These are phyloP conservation scores for Globodera rostochiensis DNA, from an alignment of 1,140 invertebrate genomes.

Conservation along the genomic window DNA sequence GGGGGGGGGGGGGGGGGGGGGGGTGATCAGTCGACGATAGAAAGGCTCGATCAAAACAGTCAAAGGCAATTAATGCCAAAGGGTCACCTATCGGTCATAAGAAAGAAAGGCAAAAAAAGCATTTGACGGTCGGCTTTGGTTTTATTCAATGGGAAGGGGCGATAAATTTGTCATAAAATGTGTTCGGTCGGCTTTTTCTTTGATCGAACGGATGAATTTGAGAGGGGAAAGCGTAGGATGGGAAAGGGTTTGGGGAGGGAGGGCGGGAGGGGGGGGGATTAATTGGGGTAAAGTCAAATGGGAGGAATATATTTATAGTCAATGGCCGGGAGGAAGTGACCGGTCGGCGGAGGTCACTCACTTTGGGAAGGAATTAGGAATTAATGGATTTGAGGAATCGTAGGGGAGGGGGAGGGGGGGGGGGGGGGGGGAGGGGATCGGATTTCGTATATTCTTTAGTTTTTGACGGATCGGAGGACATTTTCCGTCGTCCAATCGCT, in stretches of 20 bases:
- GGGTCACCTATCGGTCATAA: neutral
- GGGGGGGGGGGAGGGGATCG: too few relatives aligned
- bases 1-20: too few relatives aligned
- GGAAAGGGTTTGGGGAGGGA: neutral
- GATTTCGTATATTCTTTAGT: neutral
- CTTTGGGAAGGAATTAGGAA: conserved; percentile 9
- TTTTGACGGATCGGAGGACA: neutral
- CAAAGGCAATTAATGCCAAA: neutral
- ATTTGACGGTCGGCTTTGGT: too few relatives aligned
- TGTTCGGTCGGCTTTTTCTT: conserved; percentile 2
- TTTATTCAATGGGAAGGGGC: neutral
- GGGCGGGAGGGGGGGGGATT: neutral
- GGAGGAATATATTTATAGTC: neutral
- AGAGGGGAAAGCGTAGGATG: too few relatives aligned
- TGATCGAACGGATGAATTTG: neutral
- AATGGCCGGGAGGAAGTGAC: conserved; percentile 4
- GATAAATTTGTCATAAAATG: conserved; percentile 18
- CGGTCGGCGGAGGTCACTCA: neutral
- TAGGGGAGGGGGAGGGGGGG: neutral
- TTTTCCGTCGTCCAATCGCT: neutral
- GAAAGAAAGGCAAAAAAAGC: neutral
- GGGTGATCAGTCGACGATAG: neutral
- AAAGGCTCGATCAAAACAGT: neutral
- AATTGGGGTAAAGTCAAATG: conserved; percentile 7
- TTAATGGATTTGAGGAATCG: neutral